phyloP scores from a whole-genome alignment of 2,113 vertebrate species.

The Corythaeola cristata region DNA sequence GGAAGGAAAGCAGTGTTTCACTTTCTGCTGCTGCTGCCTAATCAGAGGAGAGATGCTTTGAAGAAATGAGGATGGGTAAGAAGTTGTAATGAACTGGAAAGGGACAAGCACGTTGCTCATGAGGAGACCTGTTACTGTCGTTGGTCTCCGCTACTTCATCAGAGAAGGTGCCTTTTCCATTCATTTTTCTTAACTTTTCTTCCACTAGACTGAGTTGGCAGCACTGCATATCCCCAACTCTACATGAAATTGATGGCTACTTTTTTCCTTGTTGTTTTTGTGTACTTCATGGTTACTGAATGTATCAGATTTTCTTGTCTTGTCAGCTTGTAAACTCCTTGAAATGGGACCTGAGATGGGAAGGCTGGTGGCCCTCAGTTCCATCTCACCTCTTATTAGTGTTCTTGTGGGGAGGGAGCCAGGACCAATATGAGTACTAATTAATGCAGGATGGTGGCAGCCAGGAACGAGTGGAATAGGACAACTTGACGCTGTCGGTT shows the following conservation, averaged over 20 bases:
- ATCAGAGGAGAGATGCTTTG: not conserved
- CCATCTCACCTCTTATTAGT: not conserved
- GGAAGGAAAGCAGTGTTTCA: not conserved
- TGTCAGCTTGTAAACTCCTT: not conserved
- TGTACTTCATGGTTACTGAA: not conserved
- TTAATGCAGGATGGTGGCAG: not conserved
- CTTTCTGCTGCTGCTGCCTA: not conserved
- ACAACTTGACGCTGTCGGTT: not conserved
- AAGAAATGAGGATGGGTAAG: not conserved
- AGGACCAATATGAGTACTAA: fast-evolving
- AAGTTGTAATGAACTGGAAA: not conserved
- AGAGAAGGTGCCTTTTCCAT: not conserved
- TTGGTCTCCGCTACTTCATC: fast-evolving
- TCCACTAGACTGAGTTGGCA: not conserved
- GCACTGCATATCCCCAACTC: fast-evolving
- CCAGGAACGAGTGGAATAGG: not conserved
- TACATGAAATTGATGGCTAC: not conserved
- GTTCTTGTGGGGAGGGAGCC: not conserved
- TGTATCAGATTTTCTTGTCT: not conserved
- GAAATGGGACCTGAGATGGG: not conserved
- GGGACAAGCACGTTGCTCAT: fast-evolving
- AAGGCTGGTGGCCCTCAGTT: not conserved
- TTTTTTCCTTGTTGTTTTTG: not conserved
- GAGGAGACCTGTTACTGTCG: not conserved
- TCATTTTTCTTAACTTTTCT: fast-evolving